These are phyloP conservation scores for Lasioglossum pauxillum DNA, from an alignment of 2,888 invertebrate genomes.

Conservation along the genomic window DNA sequence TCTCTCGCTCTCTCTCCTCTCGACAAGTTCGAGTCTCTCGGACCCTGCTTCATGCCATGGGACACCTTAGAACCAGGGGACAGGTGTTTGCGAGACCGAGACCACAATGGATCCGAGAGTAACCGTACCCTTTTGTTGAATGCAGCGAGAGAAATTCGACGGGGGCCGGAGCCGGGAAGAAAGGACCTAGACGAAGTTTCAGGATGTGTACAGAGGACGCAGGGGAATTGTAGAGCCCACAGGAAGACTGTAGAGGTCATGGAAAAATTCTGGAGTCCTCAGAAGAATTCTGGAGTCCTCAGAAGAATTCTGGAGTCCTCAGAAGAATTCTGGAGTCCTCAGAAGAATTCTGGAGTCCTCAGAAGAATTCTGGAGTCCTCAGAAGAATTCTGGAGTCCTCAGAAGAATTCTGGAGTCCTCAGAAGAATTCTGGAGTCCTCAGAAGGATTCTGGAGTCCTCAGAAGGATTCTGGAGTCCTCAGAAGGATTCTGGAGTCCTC, in stretches of 20 bases:
- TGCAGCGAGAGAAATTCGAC: background rate
- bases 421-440: no score
- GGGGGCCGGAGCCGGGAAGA: background rate
- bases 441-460: no score
- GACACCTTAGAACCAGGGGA: background rate
- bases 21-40: background rate
- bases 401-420: no score
- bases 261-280: background rate
- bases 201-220: background rate
- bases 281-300: background rate
- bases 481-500: no score
- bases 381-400: background rate
- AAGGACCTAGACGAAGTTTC: background rate
- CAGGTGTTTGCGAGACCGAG: background rate
- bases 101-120: background rate
- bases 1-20: background rate
- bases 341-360: fast-evolving
- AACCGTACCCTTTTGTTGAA: background rate
- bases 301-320: background rate
- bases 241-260: fast-evolving
- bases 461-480: no score
- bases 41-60: constrained; percentile 1
- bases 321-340: fast-evolving
- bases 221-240: background rate
- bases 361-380: background rate